phyloP scores from a whole-genome alignment of 2,113 vertebrate species.

The Megaptera novaeangliae region DNA sequence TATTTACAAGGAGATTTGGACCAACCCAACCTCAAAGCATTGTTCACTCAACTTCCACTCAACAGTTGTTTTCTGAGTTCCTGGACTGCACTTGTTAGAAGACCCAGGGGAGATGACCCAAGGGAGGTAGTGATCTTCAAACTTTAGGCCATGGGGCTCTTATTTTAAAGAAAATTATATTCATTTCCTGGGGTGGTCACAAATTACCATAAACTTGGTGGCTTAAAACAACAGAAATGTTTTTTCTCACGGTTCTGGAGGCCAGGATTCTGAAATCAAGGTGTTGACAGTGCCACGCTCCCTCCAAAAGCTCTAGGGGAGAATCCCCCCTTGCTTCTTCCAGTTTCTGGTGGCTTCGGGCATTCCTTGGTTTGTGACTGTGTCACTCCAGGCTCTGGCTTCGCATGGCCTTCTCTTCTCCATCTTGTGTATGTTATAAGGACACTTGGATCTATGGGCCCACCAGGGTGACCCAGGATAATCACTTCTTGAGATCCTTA shows the following conservation, averaged over 20 bases:
- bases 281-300: rapidly evolving
- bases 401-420: rapidly evolving
- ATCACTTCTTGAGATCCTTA: background rate
- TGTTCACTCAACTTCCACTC: background rate
- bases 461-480: background rate
- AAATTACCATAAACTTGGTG: background rate
- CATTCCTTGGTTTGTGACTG: too few relatives aligned
- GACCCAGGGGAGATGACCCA: background rate
- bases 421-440: rapidly evolving
- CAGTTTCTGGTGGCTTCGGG: background rate
- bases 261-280: background rate
- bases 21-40: background rate
- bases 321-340: background rate
- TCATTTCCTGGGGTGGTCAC: background rate
- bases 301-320: background rate
- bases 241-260: background rate
- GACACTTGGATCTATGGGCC: background rate
- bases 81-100: background rate
- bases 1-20: background rate
- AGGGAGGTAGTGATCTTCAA: background rate
- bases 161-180: background rate
- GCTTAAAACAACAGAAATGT: background rate
- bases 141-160: background rate
- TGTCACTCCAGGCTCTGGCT: background rate
- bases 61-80: too few relatives aligned